phyloP scores from a whole-genome alignment of 1,140 invertebrate species.

The Pseudomyrmex pallidus region DNA sequence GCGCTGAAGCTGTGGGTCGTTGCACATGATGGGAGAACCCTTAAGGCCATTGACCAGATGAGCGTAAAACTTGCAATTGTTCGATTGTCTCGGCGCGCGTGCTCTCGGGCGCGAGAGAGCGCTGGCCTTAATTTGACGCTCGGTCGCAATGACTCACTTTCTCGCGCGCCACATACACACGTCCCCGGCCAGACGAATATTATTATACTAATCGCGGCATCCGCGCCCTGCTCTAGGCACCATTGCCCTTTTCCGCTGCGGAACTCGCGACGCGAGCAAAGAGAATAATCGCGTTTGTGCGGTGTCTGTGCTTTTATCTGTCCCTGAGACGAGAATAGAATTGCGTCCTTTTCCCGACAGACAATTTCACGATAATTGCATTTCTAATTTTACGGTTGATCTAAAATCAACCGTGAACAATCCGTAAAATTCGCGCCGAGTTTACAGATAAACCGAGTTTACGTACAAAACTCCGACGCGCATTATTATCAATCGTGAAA shows the following conservation, averaged over 20 bases:
- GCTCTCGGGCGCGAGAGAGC: constrained; percentile 28
- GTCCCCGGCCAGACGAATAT: constrained; percentile 54
- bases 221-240: neutral
- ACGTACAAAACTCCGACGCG: no score
- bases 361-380: constrained; percentile 5
- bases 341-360: neutral
- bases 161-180: constrained; percentile 36
- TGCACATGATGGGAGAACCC: constrained; percentile 47
- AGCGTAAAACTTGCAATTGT: constrained; percentile 65
- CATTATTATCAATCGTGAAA: constrained; percentile 5
- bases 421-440: neutral
- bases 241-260: constrained; percentile 48
- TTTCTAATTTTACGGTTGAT: constrained; percentile 14
- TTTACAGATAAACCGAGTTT: no score
- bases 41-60: constrained; percentile 71
- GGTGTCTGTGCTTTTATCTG: neutral
- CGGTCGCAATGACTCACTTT: constrained; percentile 71
- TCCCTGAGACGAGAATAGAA: no score
- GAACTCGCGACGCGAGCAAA: constrained; percentile 1
- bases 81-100: constrained; percentile 68
- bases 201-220: constrained; percentile 58
- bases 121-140: constrained; percentile 69
- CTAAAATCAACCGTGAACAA: constrained; percentile 8
- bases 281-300: neutral
- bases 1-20: constrained; percentile 44